phyloP scores from a whole-genome alignment of 2,888 invertebrate species.

The Muscina levida region DNA sequence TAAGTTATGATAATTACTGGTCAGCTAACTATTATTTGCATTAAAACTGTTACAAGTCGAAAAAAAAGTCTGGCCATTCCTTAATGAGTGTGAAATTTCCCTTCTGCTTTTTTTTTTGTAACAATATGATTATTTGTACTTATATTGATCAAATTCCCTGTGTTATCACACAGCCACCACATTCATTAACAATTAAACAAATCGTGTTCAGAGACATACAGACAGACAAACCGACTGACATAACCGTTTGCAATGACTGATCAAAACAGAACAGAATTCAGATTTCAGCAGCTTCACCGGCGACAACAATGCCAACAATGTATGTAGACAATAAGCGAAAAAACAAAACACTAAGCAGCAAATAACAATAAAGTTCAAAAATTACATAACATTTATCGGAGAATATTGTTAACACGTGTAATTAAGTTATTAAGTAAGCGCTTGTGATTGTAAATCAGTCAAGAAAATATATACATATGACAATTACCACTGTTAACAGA shows the following conservation, averaged over 20 bases:
- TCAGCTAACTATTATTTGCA: too few species aligned
- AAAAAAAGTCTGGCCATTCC: too few species aligned
- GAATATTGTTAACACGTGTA: background rate
- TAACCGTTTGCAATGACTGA: background rate
- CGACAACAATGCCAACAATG: background rate
- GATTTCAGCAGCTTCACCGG: background rate
- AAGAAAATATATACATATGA: background rate
- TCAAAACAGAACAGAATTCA: background rate
- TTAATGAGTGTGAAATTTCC: too few species aligned
- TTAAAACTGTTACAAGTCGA: too few species aligned
- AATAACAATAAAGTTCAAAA: background rate
- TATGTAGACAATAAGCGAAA: too few species aligned
- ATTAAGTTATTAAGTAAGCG: conserved; percentile 5
- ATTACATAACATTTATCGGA: conserved; percentile 2
- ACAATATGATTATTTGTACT: too few species aligned
- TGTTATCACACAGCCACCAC: background rate
- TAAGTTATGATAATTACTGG: too few species aligned
- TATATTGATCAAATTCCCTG: too few species aligned
- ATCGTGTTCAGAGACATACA: background rate
- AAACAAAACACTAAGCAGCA: background rate
- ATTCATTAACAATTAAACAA: background rate
- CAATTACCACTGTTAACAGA: background rate
- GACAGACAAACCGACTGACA: background rate
- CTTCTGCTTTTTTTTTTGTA: too few species aligned
- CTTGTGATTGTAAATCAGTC: background rate